Evolutionary conservation across 2,888 invertebrate species (phyloP), one percentile per base, ranked within the genome.

Genomic region (Melolontha melolontha): DNA sequence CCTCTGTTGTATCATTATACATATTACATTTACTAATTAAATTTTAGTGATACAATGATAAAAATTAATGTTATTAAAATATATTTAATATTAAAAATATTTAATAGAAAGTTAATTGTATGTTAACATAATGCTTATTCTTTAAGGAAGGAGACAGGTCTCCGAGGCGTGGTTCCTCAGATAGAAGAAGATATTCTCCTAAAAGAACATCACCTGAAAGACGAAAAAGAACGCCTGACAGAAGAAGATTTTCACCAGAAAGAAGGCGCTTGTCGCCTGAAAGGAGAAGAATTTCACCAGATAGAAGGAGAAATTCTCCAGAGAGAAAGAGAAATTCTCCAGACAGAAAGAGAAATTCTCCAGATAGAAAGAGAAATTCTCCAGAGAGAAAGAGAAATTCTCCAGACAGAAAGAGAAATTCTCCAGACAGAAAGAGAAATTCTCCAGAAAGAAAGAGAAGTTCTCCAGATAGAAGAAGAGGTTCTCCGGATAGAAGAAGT

Each of bases 161-260:
- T 5, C 59, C 59, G 5, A 59, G 47, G 12, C n/a, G 59, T 11
- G 47, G 34, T 59, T 65, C 74, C 4, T 70, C 70, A 16, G 71
- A 72, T 27, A 55, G 67, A 34, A 69, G 66, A 40, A 75, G 72
- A 29, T 78, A 17, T 52, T 67, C 63, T 59, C 66, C 55, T 40
- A 64, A 49, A 52, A 44, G 68, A 7, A 72, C 72, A 2, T 63
- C 68, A 11, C 63, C 70, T 8, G n/a, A n/a, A n/a, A n/a, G n/a
- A n/a, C n/a, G n/a, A n/a, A n/a, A n/a, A n/a, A n/a, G n/a, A n/a
- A n/a, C n/a, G n/a, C n/a, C n/a, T n/a, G 34, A 52, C 8, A 29
- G 63, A 27, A 57, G 67, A 44, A 51, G 50, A 50, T 47, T 16
- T 7, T 49, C 57, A 34, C 16, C 64, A 12, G 27, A 70, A 69